Evolutionary conservation across 2,797 vertebrate genomes (phyloP), one percentile per base, ranked within the genome.

Genomic region (Myoxocephalus aenaeus): DNA sequence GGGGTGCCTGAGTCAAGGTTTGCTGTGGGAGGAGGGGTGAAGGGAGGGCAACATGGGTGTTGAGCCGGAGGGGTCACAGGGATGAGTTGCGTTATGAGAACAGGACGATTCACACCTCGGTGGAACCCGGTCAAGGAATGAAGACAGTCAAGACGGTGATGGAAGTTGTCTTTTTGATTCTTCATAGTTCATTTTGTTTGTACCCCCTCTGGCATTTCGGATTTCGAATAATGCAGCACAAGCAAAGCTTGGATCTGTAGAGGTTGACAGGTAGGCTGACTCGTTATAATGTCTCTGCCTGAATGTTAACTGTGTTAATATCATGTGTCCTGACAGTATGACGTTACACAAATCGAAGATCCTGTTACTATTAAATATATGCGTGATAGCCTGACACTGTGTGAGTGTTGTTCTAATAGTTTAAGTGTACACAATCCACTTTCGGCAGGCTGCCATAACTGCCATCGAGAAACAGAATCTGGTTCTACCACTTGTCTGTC

Each of bases 1-100:
- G 81, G 91, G 84, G 86, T 87, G 84, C 84, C 78, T 73, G 87
- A 92, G 85, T 90, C 91, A 92, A 89, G 90, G 82, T 88, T 88
- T 88, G 83, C 58, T 57, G 62, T 44, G n/a, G 84, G 80, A 86
- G 84, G 82, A 85, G 75, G 81, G 84, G 78, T 79, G 72, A 64
- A 34, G 59, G 70, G 63, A 73, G 56, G 40, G 70, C 29, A 56
- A 83, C 73, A 68, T 73, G 82, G 80, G 67, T 86, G 85, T 90
- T 90, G 81, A 86, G 70, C 78, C 72, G 36, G 65, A 83, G 70
- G 48, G 86, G 85, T 90, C 87, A 92, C 63, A 48, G 69, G 70
- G 80, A 78, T 77, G 77, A 89, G 80, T 79, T 82, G 75, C 5
- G 54, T 46, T 78, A 57, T 73, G 56, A 75, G 83, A 87, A 70